A percentile compares a stretch with the other conserved stretches of the same genome.
Evolutionary conservation across 2,113 vertebrate species (phyloP).

Genomic region (Pogona vitticeps): DNA sequence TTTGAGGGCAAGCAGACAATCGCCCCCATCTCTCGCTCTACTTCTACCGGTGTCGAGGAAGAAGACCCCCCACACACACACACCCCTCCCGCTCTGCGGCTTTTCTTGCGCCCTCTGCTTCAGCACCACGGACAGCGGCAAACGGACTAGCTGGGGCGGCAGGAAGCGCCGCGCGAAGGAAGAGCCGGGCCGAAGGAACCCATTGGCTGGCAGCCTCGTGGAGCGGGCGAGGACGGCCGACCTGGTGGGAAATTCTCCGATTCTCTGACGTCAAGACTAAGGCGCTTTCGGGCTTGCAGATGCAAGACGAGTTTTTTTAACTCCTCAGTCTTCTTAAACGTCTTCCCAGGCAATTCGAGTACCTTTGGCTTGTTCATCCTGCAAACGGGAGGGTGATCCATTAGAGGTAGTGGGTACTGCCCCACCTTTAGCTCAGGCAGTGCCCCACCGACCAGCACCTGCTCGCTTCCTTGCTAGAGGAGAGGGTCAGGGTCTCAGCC

Average conservation of each 20-base stretch:
- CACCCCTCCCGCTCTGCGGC: neutral
- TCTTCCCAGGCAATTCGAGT: no score
- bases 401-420: no score
- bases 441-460: no score
- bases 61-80: no score
- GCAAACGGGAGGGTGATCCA: no score
- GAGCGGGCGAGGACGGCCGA: no score
- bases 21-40: neutral
- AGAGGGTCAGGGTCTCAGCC: no score
- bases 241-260: neutral
- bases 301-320: neutral
- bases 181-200: no score
- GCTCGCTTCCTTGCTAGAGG: no score
- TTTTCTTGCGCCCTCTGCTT: neutral
- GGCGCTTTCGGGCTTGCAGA: neutral
- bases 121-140: conserved; percentile 46
- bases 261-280: neutral
- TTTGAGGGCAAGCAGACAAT: neutral
- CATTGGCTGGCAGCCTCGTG: neutral
- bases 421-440: no score
- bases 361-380: no score
- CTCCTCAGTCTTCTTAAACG: neutral
- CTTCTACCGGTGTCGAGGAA: neutral
- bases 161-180: neutral
- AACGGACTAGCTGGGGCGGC: neutral